phyloP scores from a whole-genome alignment of 2,113 vertebrate genomes.

The Pseudopipra pipra region DNA sequence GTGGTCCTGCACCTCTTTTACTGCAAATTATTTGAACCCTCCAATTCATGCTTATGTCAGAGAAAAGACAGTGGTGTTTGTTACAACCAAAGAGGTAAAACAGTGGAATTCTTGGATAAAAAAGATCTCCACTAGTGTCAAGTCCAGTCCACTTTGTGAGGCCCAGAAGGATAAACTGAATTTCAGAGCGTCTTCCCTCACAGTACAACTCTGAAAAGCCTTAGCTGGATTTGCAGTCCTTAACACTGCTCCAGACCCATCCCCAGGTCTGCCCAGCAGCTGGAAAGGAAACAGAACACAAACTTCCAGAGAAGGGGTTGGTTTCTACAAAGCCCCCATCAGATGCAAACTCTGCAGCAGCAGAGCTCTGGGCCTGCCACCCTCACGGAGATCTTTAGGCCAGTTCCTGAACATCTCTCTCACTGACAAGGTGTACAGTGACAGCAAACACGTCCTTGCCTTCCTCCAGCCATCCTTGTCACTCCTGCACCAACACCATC shows the following conservation, averaged over 20 bases:
- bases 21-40: not conserved
- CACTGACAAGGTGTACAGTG: not conserved
- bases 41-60: not conserved
- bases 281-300: not conserved
- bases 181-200: not conserved
- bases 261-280: not conserved
- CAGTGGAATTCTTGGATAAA: not conserved
- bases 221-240: not conserved
- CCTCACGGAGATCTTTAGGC: not conserved
- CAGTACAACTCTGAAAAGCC: not conserved
- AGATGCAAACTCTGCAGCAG: not conserved
- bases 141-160: not conserved
- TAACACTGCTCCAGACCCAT: not conserved
- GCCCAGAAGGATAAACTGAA: not conserved
- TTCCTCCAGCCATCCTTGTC: not conserved
- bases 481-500: not conserved
- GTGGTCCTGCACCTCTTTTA: not conserved
- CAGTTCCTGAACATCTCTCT: not conserved
- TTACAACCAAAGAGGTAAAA: not conserved
- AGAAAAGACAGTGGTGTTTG: accelerated
- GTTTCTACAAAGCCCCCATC: not conserved
- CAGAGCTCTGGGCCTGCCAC: not conserved
- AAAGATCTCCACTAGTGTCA: not conserved
- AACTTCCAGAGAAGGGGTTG: not conserved
- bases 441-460: not conserved